phyloP scores from a whole-genome alignment of 2,888 invertebrate genomes.

The Dolichomitus sp. region DNA sequence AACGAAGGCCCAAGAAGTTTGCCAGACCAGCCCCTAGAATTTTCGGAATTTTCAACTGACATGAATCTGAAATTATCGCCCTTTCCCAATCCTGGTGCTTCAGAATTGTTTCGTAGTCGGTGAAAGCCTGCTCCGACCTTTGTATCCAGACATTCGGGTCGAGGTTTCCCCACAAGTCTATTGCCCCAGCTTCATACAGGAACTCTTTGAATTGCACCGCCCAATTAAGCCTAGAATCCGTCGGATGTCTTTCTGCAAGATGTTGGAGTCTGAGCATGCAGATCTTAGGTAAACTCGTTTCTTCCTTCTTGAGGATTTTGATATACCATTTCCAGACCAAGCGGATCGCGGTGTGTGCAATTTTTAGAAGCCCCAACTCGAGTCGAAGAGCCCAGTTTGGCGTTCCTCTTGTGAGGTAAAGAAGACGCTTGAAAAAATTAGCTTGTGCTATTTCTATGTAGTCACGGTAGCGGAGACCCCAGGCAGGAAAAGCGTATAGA shows the following conservation, averaged over 20 bases:
- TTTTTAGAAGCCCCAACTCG: constrained; percentile 29
- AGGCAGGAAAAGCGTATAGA: too few relatives aligned
- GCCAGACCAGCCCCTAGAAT: too few relatives aligned
- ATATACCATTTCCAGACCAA: constrained; percentile 28
- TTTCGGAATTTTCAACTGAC: too few relatives aligned
- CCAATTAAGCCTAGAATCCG: constrained; percentile 32
- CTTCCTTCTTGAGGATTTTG: constrained; percentile 39
- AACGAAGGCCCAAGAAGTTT: too few relatives aligned
- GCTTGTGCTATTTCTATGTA: too few relatives aligned
- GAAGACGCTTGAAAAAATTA: too few relatives aligned
- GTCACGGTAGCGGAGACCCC: too few relatives aligned
- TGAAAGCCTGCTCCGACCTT: constrained; percentile 2
- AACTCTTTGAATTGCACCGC: constrained; percentile 36
- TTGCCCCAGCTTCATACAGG: neutral
- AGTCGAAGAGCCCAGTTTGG: too few relatives aligned
- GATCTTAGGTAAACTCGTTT: constrained; percentile 13
- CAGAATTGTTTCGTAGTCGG: constrained; percentile 9
- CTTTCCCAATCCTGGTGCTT: too few relatives aligned
- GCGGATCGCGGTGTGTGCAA: constrained; percentile 1
- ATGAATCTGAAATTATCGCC: too few relatives aligned
- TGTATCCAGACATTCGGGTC: constrained; percentile 7
- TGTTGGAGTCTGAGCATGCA: constrained; percentile 11
- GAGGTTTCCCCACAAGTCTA: constrained; percentile 24
- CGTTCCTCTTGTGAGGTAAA: too few relatives aligned
- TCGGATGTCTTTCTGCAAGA: constrained; percentile 7